Conservation (phyloP, 2,888 invertebrate species). For the Chromoteleia sp. region DNA sequence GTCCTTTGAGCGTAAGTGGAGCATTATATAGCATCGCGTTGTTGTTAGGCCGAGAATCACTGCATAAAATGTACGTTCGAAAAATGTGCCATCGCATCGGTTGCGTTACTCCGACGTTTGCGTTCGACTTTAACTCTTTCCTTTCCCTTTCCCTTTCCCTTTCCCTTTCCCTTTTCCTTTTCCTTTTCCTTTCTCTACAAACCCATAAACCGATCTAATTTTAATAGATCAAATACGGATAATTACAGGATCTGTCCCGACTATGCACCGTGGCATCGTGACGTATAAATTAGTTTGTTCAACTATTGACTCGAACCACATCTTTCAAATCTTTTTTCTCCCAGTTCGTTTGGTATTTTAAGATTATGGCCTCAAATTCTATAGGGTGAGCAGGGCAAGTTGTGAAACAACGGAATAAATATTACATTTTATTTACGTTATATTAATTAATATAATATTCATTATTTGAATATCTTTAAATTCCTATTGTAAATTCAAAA, state of each 20-base stretch:
- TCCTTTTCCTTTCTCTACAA: conserved; percentile 19
- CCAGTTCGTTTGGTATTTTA: too few species aligned
- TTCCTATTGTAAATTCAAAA: too few species aligned
- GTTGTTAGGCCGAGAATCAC: conserved; percentile 18
- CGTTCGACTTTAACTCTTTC: conserved; percentile 14
- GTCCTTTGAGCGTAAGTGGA: conserved; percentile 53
- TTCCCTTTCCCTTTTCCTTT: too few species aligned
- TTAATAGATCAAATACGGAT: conserved; percentile 37
- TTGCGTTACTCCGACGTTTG: conserved; percentile 36
- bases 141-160: conserved; percentile 35
- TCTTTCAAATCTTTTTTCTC: not conserved
- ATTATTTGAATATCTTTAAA: too few species aligned
- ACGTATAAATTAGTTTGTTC: conserved; percentile 25
- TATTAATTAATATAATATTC: too few species aligned
- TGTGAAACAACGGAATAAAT: too few species aligned
- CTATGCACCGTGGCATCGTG: conserved; percentile 9
- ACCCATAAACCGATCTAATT: conserved; percentile 21
- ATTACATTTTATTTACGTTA: too few species aligned
- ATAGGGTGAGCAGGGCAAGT: too few species aligned
- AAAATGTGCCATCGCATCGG: conserved; percentile 31
- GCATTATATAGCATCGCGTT: conserved; percentile 45
- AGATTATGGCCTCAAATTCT: too few species aligned
- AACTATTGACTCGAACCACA: not conserved
- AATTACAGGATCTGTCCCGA: conserved; percentile 7
- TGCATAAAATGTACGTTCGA: conserved; percentile 20